phyloP scores from a whole-genome alignment of 2,888 invertebrate species.

The Plebejus melissa region DNA sequence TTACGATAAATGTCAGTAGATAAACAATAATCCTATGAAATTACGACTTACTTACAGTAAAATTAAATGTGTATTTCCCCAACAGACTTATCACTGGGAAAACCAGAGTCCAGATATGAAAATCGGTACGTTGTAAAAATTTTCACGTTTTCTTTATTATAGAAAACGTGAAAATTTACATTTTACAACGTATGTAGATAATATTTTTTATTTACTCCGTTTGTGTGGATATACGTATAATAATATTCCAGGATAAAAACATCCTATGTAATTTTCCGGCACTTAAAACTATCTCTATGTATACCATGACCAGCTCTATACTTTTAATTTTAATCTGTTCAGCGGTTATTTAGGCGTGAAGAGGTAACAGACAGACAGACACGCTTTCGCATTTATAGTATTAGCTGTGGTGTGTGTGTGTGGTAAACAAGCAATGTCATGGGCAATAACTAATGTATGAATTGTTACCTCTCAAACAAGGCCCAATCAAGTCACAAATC shows the following conservation, averaged over 20 bases:
- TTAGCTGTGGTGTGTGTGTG: not conserved
- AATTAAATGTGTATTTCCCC: conserved; percentile 12
- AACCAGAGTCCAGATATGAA: not conserved
- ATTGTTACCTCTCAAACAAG: conserved; percentile 12
- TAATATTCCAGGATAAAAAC: too few relatives aligned
- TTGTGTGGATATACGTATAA: too few relatives aligned
- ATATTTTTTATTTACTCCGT: too few relatives aligned
- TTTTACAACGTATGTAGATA: too few relatives aligned
- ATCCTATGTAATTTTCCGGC: too few relatives aligned
- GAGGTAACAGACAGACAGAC: not conserved
- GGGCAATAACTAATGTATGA: not conserved
- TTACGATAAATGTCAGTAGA: not conserved
- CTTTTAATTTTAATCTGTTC: not conserved
- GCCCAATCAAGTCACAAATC: conserved; percentile 14
- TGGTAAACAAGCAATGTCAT: not conserved
- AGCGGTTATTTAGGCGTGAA: not conserved
- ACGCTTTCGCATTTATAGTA: not conserved
- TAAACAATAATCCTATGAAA: not conserved
- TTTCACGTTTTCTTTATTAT: not conserved
- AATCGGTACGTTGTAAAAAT: not conserved
- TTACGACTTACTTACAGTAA: not conserved
- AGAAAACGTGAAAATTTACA: too few relatives aligned
- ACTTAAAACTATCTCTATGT: too few relatives aligned
- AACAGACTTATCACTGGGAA: not conserved
- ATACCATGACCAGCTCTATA: too few relatives aligned